Percentiles rank a stretch among this genome's conserved stretches.
These are phyloP conservation scores for Acanthosepion lycidas DNA, from an alignment of 2,888 invertebrate genomes.

Conservation along the genomic window DNA sequence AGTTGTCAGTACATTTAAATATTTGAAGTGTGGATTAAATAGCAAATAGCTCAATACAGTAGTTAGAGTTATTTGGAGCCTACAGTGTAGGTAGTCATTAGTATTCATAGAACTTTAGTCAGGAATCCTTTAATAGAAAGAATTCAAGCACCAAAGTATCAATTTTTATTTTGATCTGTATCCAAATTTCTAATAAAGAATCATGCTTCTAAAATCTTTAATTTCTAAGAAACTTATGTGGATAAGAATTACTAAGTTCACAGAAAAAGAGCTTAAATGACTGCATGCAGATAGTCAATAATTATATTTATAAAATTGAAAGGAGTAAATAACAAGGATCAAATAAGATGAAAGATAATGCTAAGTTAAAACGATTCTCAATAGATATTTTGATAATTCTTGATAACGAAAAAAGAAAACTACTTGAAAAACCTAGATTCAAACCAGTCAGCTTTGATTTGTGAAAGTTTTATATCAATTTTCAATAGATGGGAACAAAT, in stretches of 20 bases:
- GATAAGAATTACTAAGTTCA: not conserved
- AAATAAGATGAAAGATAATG: not conserved
- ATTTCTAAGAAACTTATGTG: not conserved
- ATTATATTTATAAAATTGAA: no score
- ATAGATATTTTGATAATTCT: not conserved
- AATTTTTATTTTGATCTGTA: not conserved
- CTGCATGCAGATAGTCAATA: not conserved
- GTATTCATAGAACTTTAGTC: constrained; percentile 33
- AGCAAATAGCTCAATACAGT: no score
- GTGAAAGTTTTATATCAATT: no score
- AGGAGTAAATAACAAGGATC: not conserved
- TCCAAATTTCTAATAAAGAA: not conserved
- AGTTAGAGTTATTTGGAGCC: not conserved
- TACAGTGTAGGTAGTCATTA: not conserved
- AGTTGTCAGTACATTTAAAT: no score
- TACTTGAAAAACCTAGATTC: no score
- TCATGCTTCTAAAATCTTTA: not conserved
- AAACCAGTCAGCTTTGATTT: no score
- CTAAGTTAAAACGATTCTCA: not conserved
- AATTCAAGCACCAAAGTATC: not conserved
- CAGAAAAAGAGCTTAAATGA: not conserved
- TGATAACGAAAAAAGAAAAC: not conserved
- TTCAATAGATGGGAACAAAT: no score
- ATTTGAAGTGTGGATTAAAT: not conserved
- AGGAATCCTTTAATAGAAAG: not conserved